A percentile compares a stretch with the other conserved stretches of the same genome.
Conservation (phyloP, 2,113 vertebrate genomes). For the Madoqua kirkii region DNA sequence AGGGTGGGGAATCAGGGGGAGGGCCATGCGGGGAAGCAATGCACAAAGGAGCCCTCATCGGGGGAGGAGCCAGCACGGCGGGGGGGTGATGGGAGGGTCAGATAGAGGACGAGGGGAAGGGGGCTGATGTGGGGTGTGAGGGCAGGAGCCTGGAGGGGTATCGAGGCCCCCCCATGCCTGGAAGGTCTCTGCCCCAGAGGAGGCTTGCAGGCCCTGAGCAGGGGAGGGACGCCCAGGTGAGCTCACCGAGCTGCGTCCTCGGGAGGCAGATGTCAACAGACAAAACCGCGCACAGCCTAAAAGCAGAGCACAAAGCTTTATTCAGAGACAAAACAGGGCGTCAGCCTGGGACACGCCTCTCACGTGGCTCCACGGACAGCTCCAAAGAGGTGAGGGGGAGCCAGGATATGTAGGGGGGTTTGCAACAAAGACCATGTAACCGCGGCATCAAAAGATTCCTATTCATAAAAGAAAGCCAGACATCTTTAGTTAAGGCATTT, state of each 20-base stretch:
- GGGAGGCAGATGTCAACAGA: neutral
- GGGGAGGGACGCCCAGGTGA: neutral
- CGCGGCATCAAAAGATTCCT: neutral
- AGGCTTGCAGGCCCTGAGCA: neutral
- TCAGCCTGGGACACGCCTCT: neutral
- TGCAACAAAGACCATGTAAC: neutral
- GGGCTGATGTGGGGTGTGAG: fast-evolving
- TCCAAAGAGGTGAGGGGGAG: fast-evolving
- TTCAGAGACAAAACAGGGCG: fast-evolving
- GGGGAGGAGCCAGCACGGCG: too few species aligned
- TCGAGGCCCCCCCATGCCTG: neutral
- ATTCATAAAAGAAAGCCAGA: neutral
- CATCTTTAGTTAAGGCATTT: neutral
- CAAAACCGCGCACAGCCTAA: neutral
- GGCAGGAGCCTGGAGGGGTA: neutral
- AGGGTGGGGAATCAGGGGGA: neutral
- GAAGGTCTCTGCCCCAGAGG: neutral
- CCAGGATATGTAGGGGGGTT: neutral
- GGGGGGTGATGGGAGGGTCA: neutral
- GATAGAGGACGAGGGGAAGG: neutral
- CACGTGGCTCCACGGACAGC: fast-evolving
- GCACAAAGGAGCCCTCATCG: neutral
- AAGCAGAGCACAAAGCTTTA: neutral
- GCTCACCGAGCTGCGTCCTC: neutral
- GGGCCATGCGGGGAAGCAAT: neutral